These are phyloP conservation scores for Phlogophora meticulosa DNA, from an alignment of 2,888 invertebrate genomes.

Conservation along the genomic window DNA sequence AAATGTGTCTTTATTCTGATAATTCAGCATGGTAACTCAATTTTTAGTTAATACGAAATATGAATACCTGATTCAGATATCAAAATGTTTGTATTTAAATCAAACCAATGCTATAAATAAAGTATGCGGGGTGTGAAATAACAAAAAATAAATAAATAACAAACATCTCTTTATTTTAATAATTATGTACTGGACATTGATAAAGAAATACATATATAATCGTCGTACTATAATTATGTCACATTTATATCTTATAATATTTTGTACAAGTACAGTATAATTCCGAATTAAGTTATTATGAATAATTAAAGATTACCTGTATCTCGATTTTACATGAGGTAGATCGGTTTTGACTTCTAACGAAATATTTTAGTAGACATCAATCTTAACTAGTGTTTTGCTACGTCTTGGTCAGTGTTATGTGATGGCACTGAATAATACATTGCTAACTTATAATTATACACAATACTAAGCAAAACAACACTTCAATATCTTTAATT, in stretches of 20 bases:
- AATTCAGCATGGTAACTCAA: too few species aligned
- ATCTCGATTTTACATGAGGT: constrained; percentile 82
- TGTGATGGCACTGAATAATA: constrained; percentile 73
- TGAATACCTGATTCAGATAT: too few species aligned
- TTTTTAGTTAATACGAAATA: too few species aligned
- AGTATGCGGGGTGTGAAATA: constrained; percentile 22
- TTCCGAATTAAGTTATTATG: constrained; percentile 69
- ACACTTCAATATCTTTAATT: constrained; percentile 77
- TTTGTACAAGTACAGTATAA: constrained; percentile 84
- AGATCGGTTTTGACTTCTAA: constrained; percentile 74
- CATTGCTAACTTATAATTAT: constrained; percentile 76
- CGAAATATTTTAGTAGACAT: constrained; percentile 49
- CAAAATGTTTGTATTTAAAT: not conserved
- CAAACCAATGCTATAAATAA: not conserved
- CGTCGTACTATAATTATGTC: constrained; percentile 84
- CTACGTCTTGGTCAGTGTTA: constrained; percentile 41
- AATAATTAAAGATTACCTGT: constrained; percentile 75
- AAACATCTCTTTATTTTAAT: constrained; percentile 90
- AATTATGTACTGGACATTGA: constrained; percentile 89
- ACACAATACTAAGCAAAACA: constrained; percentile 82
- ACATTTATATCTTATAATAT: constrained; percentile 84
- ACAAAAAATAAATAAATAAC: constrained; percentile 81
- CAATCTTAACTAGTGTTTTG: constrained; percentile 55
- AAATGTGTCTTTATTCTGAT: too few species aligned
- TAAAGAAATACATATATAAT: constrained; percentile 89